These are phyloP conservation scores for Hypena proboscidalis DNA, from an alignment of 2,888 invertebrate genomes.

Conservation along the genomic window DNA sequence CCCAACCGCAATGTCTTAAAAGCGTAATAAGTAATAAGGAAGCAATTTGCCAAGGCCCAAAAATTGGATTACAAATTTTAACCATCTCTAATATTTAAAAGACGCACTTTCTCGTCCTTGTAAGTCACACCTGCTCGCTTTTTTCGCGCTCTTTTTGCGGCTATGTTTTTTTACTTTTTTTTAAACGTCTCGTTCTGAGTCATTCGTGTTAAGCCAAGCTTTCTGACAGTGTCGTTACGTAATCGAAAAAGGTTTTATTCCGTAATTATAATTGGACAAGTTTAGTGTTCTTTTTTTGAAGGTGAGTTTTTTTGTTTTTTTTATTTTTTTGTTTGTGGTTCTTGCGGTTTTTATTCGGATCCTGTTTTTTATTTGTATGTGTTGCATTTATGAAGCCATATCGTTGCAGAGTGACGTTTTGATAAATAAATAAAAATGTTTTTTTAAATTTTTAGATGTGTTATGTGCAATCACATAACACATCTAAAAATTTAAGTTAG, in stretches of 20 bases:
- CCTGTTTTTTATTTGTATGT: no score
- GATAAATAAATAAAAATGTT: no score
- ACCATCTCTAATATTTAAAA: conserved; percentile 49
- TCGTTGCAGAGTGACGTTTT: no score
- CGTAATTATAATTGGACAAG: conserved; percentile 29
- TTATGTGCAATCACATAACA: no score
- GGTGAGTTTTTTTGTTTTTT: conserved; percentile 25
- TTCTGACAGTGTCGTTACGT: conserved; percentile 53
- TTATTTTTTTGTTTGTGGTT: not conserved
- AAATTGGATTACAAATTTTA: conserved; percentile 8
- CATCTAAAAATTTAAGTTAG: no score
- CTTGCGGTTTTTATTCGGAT: not conserved
- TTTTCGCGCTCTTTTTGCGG: conserved; percentile 56
- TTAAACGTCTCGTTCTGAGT: conserved; percentile 45
- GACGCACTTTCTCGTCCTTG: conserved; percentile 66
- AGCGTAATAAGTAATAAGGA: not conserved
- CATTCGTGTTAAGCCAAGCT: conserved; percentile 50
- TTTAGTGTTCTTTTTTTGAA: conserved; percentile 17
- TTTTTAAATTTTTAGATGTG: no score
- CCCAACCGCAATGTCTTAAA: no score
- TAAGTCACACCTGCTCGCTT: conserved; percentile 56
- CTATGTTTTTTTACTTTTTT: conserved; percentile 52
- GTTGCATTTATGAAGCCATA: no score
- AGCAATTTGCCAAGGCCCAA: not conserved
- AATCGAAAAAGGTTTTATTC: conserved; percentile 39